Evolutionary conservation across 2,888 invertebrate species (phyloP).

Genomic region (Dryobotodes eremita): DNA sequence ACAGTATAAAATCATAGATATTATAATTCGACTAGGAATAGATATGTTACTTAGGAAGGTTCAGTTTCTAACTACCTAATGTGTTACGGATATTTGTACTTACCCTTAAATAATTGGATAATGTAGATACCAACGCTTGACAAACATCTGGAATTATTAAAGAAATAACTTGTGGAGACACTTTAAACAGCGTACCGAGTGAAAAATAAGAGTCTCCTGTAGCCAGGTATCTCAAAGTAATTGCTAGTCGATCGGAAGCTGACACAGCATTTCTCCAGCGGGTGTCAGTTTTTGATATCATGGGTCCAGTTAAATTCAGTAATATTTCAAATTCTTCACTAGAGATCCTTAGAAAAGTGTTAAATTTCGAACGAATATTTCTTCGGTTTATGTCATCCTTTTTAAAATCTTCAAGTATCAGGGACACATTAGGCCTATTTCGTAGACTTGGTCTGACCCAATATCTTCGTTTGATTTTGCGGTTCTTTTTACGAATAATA

Average conservation of each 20-base stretch:
- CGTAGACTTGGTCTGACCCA: too few species aligned
- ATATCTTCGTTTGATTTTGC: too few species aligned
- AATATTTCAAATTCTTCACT: slow-evolving; percentile 60
- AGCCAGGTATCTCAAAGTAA: slow-evolving; percentile 57
- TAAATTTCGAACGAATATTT: slow-evolving; percentile 29
- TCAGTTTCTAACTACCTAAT: slow-evolving; percentile 52
- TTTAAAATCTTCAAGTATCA: too few species aligned
- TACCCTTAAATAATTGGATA: slow-evolving; percentile 56
- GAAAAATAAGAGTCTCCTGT: slow-evolving; percentile 59
- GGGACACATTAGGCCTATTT: too few species aligned
- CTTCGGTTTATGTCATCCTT: too few species aligned
- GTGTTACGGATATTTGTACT: slow-evolving; percentile 58
- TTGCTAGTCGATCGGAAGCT: slow-evolving; percentile 54
- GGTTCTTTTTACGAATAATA: too few species aligned
- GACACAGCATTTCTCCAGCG: slow-evolving; percentile 54
- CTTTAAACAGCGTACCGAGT: slow-evolving; percentile 58
- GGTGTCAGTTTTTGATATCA: slow-evolving; percentile 36
- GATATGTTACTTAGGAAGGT: slow-evolving; percentile 52
- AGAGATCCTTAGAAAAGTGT: slow-evolving; percentile 58
- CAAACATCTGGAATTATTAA: slow-evolving; percentile 59
- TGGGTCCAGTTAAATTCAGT: slow-evolving; percentile 58
- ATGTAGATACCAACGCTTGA: slow-evolving; percentile 56
- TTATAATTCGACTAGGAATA: slow-evolving; percentile 59
- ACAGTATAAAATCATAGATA: slow-evolving; percentile 60
- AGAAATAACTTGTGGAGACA: slow-evolving; percentile 58